A percentile compares a stretch with the other conserved stretches of the same genome.
These are phyloP conservation scores for Ptilorrhoa leucosticta DNA, from an alignment of 2,113 vertebrate genomes.

Conservation along the genomic window DNA sequence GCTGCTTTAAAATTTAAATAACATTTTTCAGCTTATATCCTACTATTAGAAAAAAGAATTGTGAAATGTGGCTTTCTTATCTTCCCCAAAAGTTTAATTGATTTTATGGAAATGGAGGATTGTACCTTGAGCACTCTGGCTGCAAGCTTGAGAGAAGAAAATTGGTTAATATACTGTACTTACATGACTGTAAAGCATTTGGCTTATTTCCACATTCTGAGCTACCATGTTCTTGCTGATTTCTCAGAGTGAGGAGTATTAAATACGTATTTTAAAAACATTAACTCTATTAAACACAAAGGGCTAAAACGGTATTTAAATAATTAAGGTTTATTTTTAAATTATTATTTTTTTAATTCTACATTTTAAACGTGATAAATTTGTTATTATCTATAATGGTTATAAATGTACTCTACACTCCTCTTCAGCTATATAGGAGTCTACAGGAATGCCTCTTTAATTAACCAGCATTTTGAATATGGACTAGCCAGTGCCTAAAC, in stretches of 20 bases:
- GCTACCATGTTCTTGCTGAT: not conserved
- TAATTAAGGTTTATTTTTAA: not conserved
- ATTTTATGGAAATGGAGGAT: slow-evolving; percentile 41
- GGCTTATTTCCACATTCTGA: not conserved
- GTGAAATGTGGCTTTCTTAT: not conserved
- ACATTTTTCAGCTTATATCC: not conserved
- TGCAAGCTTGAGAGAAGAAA: not conserved
- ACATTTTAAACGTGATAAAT: not conserved
- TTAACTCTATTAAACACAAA: not conserved
- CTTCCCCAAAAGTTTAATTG: slow-evolving; percentile 16
- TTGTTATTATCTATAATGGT: not conserved
- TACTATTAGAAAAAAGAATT: not conserved
- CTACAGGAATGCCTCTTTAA: not conserved
- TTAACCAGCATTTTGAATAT: not conserved
- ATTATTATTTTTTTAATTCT: not conserved
- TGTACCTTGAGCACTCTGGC: not conserved
- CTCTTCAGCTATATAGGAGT: not conserved
- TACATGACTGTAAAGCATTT: not conserved
- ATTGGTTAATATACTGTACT: not conserved
- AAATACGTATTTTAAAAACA: not conserved
- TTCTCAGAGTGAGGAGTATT: not conserved
- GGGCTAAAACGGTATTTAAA: not conserved
- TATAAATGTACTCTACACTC: not conserved
- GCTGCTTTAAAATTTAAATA: slow-evolving; percentile 21
- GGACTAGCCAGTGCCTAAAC: not conserved